phyloP scores from a whole-genome alignment of 1,140 invertebrate genomes.

The Rhyzopertha dominica region DNA sequence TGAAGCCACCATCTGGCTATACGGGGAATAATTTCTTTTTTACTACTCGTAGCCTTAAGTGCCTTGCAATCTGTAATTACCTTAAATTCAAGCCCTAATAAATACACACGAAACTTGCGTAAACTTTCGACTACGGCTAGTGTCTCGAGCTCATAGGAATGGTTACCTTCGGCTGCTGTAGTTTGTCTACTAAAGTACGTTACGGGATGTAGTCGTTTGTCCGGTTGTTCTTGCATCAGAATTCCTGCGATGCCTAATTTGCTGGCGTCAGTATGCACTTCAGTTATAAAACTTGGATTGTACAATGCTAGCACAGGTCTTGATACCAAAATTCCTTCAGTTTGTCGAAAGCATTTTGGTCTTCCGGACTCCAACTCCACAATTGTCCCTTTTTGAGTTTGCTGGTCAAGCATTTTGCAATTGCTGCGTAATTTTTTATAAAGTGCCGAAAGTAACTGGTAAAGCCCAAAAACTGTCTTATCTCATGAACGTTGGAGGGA shows the following conservation, averaged over 20 bases:
- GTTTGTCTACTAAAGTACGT: constrained; percentile 38
- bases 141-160: constrained; percentile 42
- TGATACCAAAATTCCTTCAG: too few relatives aligned
- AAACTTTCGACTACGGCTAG: constrained; percentile 36
- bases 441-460: too few relatives aligned
- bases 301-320: too few relatives aligned
- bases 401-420: background rate
- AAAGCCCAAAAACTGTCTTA: constrained; percentile 36
- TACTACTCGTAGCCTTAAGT: constrained; percentile 27
- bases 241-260: too few relatives aligned
- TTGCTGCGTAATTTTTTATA: too few relatives aligned
- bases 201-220: too few relatives aligned
- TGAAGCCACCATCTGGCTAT: constrained; percentile 40
- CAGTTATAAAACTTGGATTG: too few relatives aligned
- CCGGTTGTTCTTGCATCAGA: too few relatives aligned
- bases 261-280: too few relatives aligned
- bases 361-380: too few relatives aligned
- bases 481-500: constrained; percentile 32
- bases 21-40: constrained; percentile 32
- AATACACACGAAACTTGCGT: constrained; percentile 29
- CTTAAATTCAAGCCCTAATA: constrained; percentile 32
- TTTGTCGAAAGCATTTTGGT: too few relatives aligned
- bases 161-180: constrained; percentile 29
- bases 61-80: constrained; percentile 34
- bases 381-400: background rate